Evolutionary conservation across 2,113 vertebrate species (phyloP).

Genomic region (Grus americana): DNA sequence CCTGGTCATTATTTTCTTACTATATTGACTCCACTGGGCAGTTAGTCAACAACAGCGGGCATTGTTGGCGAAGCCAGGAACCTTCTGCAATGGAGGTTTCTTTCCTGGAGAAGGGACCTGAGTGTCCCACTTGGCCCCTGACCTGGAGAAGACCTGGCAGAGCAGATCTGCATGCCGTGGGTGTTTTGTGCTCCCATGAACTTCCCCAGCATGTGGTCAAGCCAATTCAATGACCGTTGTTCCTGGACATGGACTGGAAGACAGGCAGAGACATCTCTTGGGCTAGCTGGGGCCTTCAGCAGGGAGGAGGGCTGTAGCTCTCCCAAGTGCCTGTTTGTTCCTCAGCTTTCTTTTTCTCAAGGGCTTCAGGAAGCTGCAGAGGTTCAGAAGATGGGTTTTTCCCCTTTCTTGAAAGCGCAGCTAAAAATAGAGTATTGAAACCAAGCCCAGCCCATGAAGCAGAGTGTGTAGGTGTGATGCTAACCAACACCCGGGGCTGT

Average conservation of each 20-base stretch:
- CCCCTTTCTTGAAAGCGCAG: not conserved
- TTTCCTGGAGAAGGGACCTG: not conserved
- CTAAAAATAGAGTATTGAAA: conserved; percentile 35
- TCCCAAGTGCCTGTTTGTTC: not conserved
- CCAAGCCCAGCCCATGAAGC: not conserved
- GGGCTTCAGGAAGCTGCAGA: not conserved
- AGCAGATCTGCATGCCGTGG: not conserved
- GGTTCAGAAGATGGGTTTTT: not conserved
- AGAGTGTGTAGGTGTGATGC: conserved; percentile 35
- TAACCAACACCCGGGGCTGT: conserved; percentile 22
- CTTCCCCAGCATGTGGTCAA: not conserved
- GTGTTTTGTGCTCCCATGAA: not conserved
- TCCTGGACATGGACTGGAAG: not conserved
- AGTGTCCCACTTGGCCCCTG: not conserved
- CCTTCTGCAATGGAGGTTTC: not conserved
- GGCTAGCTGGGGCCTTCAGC: not conserved
- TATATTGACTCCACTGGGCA: not conserved
- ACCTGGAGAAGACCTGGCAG: not conserved
- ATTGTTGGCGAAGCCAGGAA: not conserved
- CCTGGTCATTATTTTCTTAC: not conserved
- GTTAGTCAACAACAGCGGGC: not conserved
- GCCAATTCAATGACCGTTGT: rapidly evolving
- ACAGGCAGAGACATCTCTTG: not conserved
- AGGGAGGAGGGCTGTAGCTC: not conserved
- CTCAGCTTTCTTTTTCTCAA: not conserved